Conservation (phyloP, 2,113 vertebrate species). For the Plecturocebus donacophilus region DNA sequence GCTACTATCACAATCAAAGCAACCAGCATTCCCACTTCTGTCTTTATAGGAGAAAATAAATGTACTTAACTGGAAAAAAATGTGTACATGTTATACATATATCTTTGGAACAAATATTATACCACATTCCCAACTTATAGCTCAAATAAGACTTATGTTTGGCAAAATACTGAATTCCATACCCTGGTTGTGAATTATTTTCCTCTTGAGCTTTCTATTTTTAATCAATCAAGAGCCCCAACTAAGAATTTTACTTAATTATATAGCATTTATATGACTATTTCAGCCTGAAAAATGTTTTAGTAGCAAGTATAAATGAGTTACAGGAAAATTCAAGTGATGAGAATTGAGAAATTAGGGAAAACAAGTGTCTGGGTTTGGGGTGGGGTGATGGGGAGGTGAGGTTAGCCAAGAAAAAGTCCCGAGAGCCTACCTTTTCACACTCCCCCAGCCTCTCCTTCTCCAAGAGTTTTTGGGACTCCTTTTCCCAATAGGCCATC, state of each 20-base stretch:
- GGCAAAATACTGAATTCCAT: neutral
- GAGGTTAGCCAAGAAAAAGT: neutral
- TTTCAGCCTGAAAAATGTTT: neutral
- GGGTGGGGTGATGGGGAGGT: neutral
- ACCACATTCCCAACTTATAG: neutral
- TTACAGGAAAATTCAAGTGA: neutral
- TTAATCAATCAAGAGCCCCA: neutral
- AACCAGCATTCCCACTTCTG: neutral
- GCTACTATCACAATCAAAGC: neutral
- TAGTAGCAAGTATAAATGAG: neutral
- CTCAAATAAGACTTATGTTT: neutral
- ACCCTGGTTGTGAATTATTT: neutral
- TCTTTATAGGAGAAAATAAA: neutral
- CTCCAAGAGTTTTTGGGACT: slow-evolving; percentile 94
- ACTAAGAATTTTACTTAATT: neutral
- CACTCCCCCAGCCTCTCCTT: slow-evolving; percentile 89
- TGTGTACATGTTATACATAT: neutral
- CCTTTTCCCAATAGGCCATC: slow-evolving; percentile 98
- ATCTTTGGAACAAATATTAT: neutral
- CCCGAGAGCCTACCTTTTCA: slow-evolving; percentile 83
- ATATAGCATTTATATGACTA: neutral
- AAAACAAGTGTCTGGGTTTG: neutral
- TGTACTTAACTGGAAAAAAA: neutral
- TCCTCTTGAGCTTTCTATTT: neutral
- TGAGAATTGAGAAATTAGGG: neutral